Evolutionary conservation across 2,797 vertebrate species (phyloP), one percentile per base, ranked within the genome.

Genomic region (Chrysocyon brachyurus): DNA sequence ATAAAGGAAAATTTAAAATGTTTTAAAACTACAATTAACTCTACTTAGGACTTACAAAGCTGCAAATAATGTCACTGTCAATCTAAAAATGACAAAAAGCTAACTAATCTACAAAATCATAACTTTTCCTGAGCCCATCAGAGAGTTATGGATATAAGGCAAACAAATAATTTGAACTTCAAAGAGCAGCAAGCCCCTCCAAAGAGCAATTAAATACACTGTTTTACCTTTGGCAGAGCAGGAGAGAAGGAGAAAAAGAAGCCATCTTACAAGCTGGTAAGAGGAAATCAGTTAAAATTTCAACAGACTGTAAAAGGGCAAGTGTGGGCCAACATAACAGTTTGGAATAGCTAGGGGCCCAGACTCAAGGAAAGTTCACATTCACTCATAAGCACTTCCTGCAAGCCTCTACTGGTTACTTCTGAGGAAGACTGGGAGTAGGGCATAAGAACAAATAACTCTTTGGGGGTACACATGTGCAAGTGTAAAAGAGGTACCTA

Each of bases 41-140:
- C 33, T n/a, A 2, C 0, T 94, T 92, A 87, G 49, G 15, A 96
- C 79, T 84, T 87, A 85, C 31, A 87, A 95, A 96, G 66, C 22
- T 88, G 28, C 33, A 96, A 82, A 73, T 92, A 86, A 88, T 68
- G 21, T 33, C 9, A 83, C n/a, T 82, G 57, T 28, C 61, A 93
- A 66, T 16, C 70, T 87, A 90, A 90, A 89, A 93, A 15, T 21
- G 31, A 78, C 68, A 91, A 93, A 89, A 88, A 66, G 6, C 83
- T 93, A 36, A 91, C 91, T 70, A 97, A 88, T 82, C 59, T 91
- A 87, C 4, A 94, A 90, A 85, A 91, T 2, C 31, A 46, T 68
- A 77, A 72, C 54, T 90, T 95, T 85, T 84, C 75, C 73, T 81
- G 15, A 90, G 26, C 26, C 24, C 22, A 78, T 70, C 52, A 91